Evolutionary conservation across 53 echinoderm and acorn worm species (phyloP).

Genomic region (Patiria pectinifera): DNA sequence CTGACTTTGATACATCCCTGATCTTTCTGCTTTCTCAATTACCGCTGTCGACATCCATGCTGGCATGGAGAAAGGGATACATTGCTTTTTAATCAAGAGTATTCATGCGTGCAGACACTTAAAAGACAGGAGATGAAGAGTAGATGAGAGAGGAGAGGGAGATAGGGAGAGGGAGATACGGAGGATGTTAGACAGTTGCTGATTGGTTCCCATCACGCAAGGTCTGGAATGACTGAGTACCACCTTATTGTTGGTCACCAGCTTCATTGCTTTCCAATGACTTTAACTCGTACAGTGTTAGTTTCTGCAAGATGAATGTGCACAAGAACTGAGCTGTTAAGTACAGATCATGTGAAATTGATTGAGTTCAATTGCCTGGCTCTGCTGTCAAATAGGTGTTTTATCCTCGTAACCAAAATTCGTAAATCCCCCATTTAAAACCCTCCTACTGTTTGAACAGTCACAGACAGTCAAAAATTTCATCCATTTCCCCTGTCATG

Average conservation of each 20-base stretch:
- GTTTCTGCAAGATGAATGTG: neutral
- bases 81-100: constrained; percentile 47
- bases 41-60: constrained; percentile 19
- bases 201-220: constrained; percentile 22
- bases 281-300: neutral
- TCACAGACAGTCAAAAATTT: no score
- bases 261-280: constrained; percentile 15
- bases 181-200: neutral
- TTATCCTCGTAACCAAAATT: no score
- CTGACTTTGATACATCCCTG: constrained; percentile 22
- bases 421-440: no score
- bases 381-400: no score
- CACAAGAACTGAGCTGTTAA: neutral
- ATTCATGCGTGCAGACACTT: constrained; percentile 8
- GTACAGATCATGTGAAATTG: neutral
- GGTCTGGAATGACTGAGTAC: constrained; percentile 4
- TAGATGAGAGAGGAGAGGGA: constrained; percentile 9
- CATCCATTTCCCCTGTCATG: no score
- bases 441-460: no score
- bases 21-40: constrained; percentile 18
- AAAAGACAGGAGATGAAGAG: constrained; percentile 11
- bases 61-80: neutral
- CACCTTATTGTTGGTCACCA: neutral
- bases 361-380: neutral
- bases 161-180: neutral